Conservation (phyloP, 2,888 invertebrate genomes). For the Netelia inedita region DNA sequence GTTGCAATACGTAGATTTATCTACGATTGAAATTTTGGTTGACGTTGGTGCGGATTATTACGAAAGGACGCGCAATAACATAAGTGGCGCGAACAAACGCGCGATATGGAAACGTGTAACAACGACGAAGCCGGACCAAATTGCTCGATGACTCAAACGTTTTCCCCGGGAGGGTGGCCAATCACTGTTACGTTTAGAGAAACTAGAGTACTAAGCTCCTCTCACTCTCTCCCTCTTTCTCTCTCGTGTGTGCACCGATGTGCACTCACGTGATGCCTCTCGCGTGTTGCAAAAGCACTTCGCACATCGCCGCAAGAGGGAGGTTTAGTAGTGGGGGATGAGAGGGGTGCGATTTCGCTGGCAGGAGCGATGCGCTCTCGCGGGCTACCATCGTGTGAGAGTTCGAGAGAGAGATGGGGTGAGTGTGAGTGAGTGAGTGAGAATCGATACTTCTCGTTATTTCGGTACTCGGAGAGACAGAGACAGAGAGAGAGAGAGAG, state of each 20-base stretch:
- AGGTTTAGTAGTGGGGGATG: slow-evolving; percentile 45
- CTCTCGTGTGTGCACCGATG: slow-evolving; percentile 54
- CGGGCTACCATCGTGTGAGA: slow-evolving; percentile 75
- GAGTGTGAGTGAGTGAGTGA: slow-evolving; percentile 28
- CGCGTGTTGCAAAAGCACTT: slow-evolving; percentile 66
- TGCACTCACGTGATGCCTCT: slow-evolving; percentile 65
- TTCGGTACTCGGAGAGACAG: slow-evolving; percentile 59
- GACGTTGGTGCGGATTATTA: no score
- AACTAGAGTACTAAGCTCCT: slow-evolving; percentile 13
- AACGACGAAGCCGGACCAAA: neutral
- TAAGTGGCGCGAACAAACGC: no score
- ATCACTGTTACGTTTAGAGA: slow-evolving; percentile 35
- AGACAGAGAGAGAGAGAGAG: slow-evolving; percentile 5
- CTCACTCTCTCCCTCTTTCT: no score
- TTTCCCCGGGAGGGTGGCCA: slow-evolving; percentile 22
- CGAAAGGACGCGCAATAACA: no score
- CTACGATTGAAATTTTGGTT: no score
- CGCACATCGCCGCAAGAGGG: slow-evolving; percentile 50
- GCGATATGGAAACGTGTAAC: neutral
- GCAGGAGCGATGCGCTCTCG: slow-evolving; percentile 76
- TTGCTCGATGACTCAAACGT: neutral
- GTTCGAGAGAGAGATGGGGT: slow-evolving; percentile 64
- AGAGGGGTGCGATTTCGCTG: slow-evolving; percentile 58
- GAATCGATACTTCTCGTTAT: slow-evolving; percentile 69
- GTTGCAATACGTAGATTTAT: no score